Percentiles rank a stretch among this genome's conserved stretches.
phyloP scores from a whole-genome alignment of 2,888 invertebrate species.

The Chironomus tentans region DNA sequence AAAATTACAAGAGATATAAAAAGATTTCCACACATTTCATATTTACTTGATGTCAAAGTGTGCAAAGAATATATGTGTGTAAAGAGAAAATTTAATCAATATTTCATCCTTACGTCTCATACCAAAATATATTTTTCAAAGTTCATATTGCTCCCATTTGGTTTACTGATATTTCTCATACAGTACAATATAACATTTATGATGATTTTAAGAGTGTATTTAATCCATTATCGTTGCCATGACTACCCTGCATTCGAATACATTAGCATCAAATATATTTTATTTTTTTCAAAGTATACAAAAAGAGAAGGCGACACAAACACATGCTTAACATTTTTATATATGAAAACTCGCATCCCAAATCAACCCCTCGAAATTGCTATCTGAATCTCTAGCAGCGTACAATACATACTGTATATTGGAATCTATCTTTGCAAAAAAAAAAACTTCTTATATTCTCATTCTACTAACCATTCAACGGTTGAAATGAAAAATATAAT shows the following conservation, averaged over 20 bases:
- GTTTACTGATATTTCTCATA: background rate
- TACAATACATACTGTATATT: no score
- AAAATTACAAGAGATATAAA: background rate
- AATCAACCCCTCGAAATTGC: no score
- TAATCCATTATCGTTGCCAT: constrained; percentile 17
- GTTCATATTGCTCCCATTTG: background rate
- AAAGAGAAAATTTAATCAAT: constrained; percentile 18
- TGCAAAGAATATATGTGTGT: no score
- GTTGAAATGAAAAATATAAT: background rate
- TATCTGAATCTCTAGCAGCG: no score
- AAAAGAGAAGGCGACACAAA: background rate
- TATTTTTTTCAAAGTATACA: no score
- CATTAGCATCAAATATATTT: background rate
- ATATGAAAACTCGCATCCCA: background rate
- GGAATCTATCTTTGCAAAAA: no score
- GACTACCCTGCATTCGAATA: constrained; percentile 16
- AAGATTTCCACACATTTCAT: background rate
- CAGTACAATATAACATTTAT: background rate
- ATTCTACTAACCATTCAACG: background rate
- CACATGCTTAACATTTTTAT: background rate
- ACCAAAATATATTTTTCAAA: background rate
- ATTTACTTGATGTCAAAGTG: background rate
- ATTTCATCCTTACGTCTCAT: constrained; percentile 4
- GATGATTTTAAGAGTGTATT: constrained; percentile 1
- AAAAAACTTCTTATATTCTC: no score